Conservation (phyloP, 2,797 vertebrate species). For the Aldrovandia affinis region DNA sequence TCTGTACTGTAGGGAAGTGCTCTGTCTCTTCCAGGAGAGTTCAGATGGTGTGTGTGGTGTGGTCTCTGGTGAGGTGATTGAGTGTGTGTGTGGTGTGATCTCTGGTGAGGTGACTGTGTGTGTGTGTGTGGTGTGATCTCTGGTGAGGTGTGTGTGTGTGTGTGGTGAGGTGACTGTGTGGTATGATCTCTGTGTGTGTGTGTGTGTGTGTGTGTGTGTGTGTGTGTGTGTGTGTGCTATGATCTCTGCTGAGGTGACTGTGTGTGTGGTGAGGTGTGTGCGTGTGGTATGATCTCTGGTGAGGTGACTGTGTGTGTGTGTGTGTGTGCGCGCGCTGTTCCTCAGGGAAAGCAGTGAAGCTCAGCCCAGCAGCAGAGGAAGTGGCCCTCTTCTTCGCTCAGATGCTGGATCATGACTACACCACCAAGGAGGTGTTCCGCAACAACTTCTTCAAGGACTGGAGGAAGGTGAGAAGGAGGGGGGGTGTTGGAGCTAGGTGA, state of each 20-base stretch:
- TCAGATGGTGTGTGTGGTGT: not conserved
- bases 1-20: not conserved
- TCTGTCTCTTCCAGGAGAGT: constrained; percentile 31
- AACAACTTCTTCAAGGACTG: constrained; percentile 80
- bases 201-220: not conserved
- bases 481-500: constrained; percentile 18
- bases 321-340: too few species aligned
- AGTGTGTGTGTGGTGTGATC: too few species aligned
- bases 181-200: constrained; percentile 2
- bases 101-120: too few species aligned
- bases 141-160: constrained; percentile 11
- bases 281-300: not conserved
- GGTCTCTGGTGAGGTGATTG: not conserved
- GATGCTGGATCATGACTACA: constrained; percentile 84
- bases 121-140: constrained; percentile 9
- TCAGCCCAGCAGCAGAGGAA: constrained; percentile 73
- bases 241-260: too few species aligned
- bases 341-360: constrained; percentile 69
- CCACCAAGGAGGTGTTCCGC: constrained; percentile 75
- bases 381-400: constrained; percentile 77
- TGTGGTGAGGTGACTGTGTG: constrained; percentile 7
- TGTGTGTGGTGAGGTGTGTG: constrained; percentile 1
- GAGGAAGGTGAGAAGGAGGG: constrained; percentile 71
- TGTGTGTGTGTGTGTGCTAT: not conserved
- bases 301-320: constrained; percentile 21